Base-by-base conservation (phyloP, 1,140 invertebrate species). In the Sycophila sp. region DNA sequence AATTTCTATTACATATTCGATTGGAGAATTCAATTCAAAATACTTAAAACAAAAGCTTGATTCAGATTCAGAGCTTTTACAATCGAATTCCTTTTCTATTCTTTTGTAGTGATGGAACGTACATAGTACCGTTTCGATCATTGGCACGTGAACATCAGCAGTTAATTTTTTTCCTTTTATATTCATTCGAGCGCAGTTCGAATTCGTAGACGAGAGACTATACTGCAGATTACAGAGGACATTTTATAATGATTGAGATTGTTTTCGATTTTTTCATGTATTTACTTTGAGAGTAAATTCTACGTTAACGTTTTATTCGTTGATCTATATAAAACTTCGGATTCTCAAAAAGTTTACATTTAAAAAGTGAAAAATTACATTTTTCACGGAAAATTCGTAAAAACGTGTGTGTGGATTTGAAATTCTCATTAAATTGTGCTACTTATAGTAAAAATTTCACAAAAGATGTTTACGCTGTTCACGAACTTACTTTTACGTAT, bases 71-170 rank as follows among this genome's bases (percentile, higher is more conserved):
- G 17, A 17, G 38, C 15, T 1, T 28, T 60, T 60, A 42, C 5
- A 22, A 59, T 22, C 19, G n/a, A n/a, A n/a, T n/a, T n/a, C n/a
- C 1, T 47, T 47, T 47, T 47, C 42, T 4, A 22, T 5, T 47
- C 10, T 47, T 22, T 30, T 7, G 22, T 42, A 40, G 13, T 28
- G 10, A 28, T 53, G 19, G 17, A 40, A 22, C 15, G 32, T 24
- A 26, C 6, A 47, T 38, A 64, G 45, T 64, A 53, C 45, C 32
- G 62, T 53, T 53, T 26, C 40, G 4, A 51, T 63, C 26, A 8
- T 64, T 64, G 62, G 62, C 62, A 64, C 62, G 28, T 38, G 36
- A 64, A 38, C 28, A 49, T 49, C 45, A 19, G 30, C 30, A 63
- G 28, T 4, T 53, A 24, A 47, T 11, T 47, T 47, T 30, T 2